A percentile compares a stretch with the other conserved stretches of the same genome.
phyloP scores from a whole-genome alignment of 2,888 invertebrate genomes.

The Steinernema scapterisci region DNA sequence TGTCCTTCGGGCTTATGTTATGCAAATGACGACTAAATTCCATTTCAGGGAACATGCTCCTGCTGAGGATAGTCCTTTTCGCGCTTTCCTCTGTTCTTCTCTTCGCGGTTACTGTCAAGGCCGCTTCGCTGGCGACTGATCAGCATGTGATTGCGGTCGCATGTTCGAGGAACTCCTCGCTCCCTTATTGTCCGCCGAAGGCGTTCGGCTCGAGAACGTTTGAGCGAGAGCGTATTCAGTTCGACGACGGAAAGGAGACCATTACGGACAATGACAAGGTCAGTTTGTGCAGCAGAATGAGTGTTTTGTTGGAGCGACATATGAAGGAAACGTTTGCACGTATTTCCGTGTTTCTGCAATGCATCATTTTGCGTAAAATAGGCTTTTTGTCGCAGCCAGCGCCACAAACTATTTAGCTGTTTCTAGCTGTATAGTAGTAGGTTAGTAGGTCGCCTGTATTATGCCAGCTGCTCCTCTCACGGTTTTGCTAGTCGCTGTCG shows the following conservation, averaged over 20 bases:
- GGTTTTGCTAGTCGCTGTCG: no score
- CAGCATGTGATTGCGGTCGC: slow-evolving; percentile 21
- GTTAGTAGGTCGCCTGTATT: no score
- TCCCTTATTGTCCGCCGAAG: slow-evolving; percentile 10
- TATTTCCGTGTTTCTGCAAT: no score
- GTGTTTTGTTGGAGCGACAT: no score
- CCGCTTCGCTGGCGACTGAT: not conserved
- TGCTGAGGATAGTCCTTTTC: not conserved
- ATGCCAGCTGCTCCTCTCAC: no score
- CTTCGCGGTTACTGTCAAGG: not conserved
- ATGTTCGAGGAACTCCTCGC: slow-evolving; percentile 7
- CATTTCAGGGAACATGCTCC: not conserved
- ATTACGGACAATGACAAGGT: slow-evolving; percentile 18
- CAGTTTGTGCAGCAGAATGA: not conserved
- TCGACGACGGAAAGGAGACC: slow-evolving; percentile 17
- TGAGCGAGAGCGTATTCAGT: not conserved
- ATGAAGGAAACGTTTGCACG: no score
- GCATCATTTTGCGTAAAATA: no score
- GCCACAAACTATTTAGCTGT: no score
- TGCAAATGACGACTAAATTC: slow-evolving; percentile 7
- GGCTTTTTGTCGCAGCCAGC: no score
- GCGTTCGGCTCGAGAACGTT: not conserved
- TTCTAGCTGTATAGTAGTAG: no score
- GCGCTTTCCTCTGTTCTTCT: not conserved
- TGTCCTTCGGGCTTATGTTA: slow-evolving; percentile 18